Evolutionary conservation across 2,113 vertebrate genomes (phyloP).

Genomic region (Sminthopsis crassicaudata): DNA sequence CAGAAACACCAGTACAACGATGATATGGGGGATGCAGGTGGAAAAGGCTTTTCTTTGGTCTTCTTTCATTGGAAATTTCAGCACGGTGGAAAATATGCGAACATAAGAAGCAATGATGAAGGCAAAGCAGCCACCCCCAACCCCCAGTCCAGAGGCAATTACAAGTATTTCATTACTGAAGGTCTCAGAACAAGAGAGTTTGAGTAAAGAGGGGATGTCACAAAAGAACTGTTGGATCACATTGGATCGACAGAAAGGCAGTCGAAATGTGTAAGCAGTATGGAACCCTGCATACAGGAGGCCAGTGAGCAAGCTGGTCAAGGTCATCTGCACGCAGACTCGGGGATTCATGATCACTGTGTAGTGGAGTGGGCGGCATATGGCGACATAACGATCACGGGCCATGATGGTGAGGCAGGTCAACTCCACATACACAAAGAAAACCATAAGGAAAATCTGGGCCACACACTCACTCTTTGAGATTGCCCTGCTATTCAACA

Average conservation of each 20-base stretch:
- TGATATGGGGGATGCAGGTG: neutral
- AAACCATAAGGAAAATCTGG: neutral
- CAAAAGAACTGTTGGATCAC: no score
- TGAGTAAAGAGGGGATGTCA: no score
- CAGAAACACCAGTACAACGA: neutral
- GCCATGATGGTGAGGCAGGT: neutral
- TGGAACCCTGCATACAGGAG: neutral
- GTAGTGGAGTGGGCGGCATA: slow-evolving; percentile 9
- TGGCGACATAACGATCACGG: slow-evolving; percentile 22
- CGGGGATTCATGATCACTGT: neutral
- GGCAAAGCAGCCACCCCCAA: neutral
- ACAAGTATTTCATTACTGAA: neutral
- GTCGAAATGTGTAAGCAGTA: neutral
- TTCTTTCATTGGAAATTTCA: neutral
- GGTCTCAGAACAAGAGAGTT: no score
- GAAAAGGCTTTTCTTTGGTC: neutral
- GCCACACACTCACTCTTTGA: neutral
- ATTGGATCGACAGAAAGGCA: no score
- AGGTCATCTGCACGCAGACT: neutral
- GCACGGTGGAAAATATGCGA: neutral
- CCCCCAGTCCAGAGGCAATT: neutral
- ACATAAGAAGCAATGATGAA: neutral
- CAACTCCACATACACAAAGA: neutral
- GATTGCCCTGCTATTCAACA: neutral
- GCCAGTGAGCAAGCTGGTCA: neutral